These are phyloP conservation scores for Siniperca knerii DNA, from an alignment of 2,113 vertebrate species.

Conservation along the genomic window DNA sequence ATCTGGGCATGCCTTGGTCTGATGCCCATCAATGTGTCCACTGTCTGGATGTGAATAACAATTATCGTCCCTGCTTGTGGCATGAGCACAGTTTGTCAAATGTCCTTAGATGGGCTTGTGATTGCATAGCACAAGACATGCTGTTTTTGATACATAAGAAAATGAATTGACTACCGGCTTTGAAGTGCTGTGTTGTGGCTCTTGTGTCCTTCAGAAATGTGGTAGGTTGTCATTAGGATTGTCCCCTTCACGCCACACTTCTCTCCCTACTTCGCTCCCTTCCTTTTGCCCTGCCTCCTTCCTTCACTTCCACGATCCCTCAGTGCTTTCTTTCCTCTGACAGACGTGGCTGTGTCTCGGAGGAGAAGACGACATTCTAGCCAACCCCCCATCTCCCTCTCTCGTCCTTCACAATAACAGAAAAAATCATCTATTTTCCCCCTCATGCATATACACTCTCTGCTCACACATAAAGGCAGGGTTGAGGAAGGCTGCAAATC, in stretches of 20 bases:
- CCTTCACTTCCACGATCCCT: slow-evolving; percentile 51
- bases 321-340: slow-evolving; percentile 59
- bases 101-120: slow-evolving; percentile 83
- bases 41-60: slow-evolving; percentile 87
- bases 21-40: slow-evolving; percentile 90
- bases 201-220: slow-evolving; percentile 88
- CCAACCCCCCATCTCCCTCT: slow-evolving; percentile 19
- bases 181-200: slow-evolving; percentile 84
- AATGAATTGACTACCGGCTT: slow-evolving; percentile 86
- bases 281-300: slow-evolving; percentile 39
- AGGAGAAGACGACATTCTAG: slow-evolving; percentile 46
- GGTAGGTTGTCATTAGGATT: slow-evolving; percentile 74
- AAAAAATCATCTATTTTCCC: slow-evolving; percentile 49
- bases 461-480: slow-evolving; percentile 45
- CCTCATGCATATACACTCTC: slow-evolving; percentile 37
- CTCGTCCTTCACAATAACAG: slow-evolving; percentile 64
- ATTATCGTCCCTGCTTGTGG: slow-evolving; percentile 88
- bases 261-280: slow-evolving; percentile 48
- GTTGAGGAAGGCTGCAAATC: slow-evolving; percentile 63
- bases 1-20: slow-evolving; percentile 84
- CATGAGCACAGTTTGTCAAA: slow-evolving; percentile 91
- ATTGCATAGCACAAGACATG: slow-evolving; percentile 88
- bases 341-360: slow-evolving; percentile 40
- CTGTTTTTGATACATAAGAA: slow-evolving; percentile 86
- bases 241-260: slow-evolving; percentile 77